Conservation (phyloP, 2,113 vertebrate species). For the Apodemus sylvaticus region DNA sequence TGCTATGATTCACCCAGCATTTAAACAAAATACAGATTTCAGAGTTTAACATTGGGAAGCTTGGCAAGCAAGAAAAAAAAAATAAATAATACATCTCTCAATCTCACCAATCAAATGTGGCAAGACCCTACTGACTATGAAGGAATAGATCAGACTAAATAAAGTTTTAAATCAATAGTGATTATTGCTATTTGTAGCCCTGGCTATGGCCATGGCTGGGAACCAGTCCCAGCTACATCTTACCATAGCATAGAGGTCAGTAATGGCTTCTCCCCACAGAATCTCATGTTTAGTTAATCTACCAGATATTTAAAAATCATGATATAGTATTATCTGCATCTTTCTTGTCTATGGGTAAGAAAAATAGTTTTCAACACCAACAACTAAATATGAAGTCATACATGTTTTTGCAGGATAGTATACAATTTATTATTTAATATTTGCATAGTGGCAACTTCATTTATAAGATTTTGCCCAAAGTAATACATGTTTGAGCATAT, state of each 20-base stretch:
- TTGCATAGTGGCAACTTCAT: not conserved
- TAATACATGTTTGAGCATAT: not conserved
- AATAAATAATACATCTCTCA: conserved; percentile 85
- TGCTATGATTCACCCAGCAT: conserved; percentile 97
- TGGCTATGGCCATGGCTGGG: conserved; percentile 79
- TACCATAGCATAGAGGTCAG: conserved; percentile 90
- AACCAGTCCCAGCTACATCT: conserved; percentile 83
- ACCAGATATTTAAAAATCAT: not conserved
- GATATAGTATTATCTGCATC: not conserved
- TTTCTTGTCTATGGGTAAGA: not conserved
- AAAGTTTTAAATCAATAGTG: conserved; percentile 97
- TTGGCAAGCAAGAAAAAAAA: conserved; percentile 79
- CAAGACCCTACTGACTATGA: conserved; percentile 88
- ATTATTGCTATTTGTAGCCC: conserved; percentile 90
- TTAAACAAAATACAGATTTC: conserved; percentile 94
- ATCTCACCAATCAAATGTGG: conserved; percentile 89
- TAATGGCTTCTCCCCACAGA: conserved; percentile 92
- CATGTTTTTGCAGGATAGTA: not conserved
- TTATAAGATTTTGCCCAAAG: not conserved
- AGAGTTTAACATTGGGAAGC: conserved; percentile 93
- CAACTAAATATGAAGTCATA: not conserved
- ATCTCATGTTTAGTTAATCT: conserved; percentile 38
- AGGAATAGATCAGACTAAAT: conserved; percentile 90
- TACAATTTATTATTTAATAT: not conserved
- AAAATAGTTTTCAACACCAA: not conserved